Evolutionary conservation across 2,113 vertebrate genomes (phyloP).

Genomic region (Psilopogon haemacephalus): DNA sequence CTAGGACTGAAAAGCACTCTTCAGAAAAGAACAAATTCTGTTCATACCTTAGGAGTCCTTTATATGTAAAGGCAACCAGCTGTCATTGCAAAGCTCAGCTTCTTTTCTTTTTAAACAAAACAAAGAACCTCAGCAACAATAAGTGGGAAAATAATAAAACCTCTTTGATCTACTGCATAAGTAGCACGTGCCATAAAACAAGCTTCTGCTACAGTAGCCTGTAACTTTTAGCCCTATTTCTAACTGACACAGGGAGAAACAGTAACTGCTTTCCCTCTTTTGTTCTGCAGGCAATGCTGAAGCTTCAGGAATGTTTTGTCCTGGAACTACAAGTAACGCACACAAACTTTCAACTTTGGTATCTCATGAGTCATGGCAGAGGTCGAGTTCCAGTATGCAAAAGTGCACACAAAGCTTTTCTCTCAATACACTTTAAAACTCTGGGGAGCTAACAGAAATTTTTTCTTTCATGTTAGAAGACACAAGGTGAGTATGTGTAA

Average conservation of each 20-base stretch:
- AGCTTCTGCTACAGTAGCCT: neutral
- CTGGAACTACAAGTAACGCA: neutral
- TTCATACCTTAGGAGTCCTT: slow-evolving; percentile 80
- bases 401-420: neutral
- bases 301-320: neutral
- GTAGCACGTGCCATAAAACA: neutral
- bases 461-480: neutral
- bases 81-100: slow-evolving; percentile 47
- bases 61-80: slow-evolving; percentile 75
- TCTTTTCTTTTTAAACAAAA: neutral
- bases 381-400: neutral
- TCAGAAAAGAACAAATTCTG: slow-evolving; percentile 74
- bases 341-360: neutral
- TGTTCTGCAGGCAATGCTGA: neutral
- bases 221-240: neutral
- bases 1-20: slow-evolving; percentile 74
- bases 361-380: neutral
- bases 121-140: neutral
- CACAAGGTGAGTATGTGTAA: neutral
- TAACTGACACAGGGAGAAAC: neutral
- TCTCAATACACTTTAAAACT: neutral
- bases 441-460: neutral
- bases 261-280: neutral
- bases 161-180: neutral
- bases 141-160: neutral